Evolutionary conservation across 2,888 invertebrate species (phyloP).

Genomic region (Acanthosoma haemorrhoidale): DNA sequence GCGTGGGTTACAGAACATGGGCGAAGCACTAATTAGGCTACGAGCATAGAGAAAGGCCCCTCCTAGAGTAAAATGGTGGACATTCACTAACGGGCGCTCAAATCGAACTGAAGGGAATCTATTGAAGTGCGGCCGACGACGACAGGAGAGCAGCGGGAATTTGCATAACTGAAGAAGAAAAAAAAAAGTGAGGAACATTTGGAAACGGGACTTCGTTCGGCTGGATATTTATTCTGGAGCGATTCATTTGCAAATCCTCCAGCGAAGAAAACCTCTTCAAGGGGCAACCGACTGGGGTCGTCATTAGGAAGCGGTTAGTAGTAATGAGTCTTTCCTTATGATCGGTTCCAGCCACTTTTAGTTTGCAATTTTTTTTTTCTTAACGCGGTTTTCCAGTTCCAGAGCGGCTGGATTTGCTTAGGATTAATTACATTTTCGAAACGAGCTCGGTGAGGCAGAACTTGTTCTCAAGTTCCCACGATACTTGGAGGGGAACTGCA

Average conservation of each 20-base stretch:
- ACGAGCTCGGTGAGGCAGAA: background rate
- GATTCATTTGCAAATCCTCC: background rate
- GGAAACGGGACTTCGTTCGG: background rate
- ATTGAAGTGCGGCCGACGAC: no score
- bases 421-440: background rate
- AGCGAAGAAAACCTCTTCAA: background rate
- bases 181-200: no score
- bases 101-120: no score
- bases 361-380: background rate
- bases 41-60: no score
- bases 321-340: background rate
- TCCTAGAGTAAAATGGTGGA: no score
- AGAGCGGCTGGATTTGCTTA: background rate
- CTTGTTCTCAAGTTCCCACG: constrained; percentile 2
- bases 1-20: no score
- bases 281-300: background rate
- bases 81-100: no score
- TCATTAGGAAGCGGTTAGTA: background rate
- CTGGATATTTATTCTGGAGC: background rate
- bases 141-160: background rate
- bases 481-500: no score
- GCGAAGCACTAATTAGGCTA: no score
- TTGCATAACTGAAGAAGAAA: background rate
- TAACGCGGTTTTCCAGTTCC: background rate
- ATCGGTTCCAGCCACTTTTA: background rate